Evolutionary conservation across 2,797 vertebrate species (phyloP), one percentile per base, ranked within the genome.

Genomic region (Pseudochromis fuscus): DNA sequence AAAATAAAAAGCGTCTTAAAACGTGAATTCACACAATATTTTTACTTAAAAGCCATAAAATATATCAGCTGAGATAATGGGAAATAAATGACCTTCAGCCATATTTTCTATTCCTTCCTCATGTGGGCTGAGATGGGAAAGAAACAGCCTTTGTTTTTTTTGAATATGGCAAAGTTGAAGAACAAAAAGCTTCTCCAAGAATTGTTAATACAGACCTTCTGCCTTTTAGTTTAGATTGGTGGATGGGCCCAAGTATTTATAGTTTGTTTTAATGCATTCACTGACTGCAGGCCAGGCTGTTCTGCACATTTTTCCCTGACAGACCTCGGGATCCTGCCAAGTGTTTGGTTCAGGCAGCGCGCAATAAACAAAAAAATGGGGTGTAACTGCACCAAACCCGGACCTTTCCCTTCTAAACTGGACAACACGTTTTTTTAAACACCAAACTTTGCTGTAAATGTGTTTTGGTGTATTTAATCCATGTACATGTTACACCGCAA

Each of bases 281-380:
- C 81, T 88, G 87, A 86, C 79, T 64, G 50, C 81, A 81, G 75
- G 83, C 85, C 85, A 81, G 84, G 63, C 83, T 79, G 57, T 52
- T 81, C 48, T 72, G 83, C 87, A 79, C 83, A 87, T 88, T 87
- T 85, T 78, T 79, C 72, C 61, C 75, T 85, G 87, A 83, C 89
- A 88, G 81, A 71, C 46, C 67, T 37, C 69, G 0, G 70, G 53
- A 58, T 83, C 61, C 72, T 74, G 86, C 89, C 88, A 87, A 89
- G 51, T 61, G 73, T 78, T 81, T 64, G 64, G 44, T 56, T 84
- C 68, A 48, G 67, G 64, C 59, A 71, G 76, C 62, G 76, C 62
- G 70, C 38, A 61, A 72, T 65, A 72, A 82, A 73, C 81, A 75
- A 42, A 59, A 57, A 72, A 57, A 52, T 0, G 23, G 67, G 40